Conservation (phyloP, 2,888 invertebrate species). For the Xanthia icteritia region DNA sequence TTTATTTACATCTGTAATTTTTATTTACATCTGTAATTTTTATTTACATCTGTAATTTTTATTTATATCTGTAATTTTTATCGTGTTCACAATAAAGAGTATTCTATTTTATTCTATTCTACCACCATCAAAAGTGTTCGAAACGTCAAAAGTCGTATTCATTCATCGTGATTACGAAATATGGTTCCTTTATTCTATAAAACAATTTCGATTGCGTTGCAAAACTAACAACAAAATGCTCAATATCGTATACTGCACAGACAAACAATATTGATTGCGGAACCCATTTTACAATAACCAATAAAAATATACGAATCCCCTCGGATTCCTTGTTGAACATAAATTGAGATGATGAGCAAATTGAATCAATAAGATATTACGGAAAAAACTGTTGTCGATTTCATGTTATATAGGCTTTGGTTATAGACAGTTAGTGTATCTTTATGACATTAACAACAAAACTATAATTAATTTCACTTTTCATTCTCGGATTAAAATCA, state of each 20-base stretch:
- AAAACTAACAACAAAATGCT: not conserved
- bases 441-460: too few species aligned
- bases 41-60: too few species aligned
- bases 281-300: slow-evolving; percentile 27
- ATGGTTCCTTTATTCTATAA: not conserved
- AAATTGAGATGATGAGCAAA: slow-evolving; percentile 31
- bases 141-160: not conserved
- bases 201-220: not conserved
- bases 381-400: not conserved
- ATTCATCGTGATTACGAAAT: too few species aligned
- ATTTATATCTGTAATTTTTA: too few species aligned
- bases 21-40: too few species aligned
- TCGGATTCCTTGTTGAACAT: slow-evolving; percentile 13
- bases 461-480: too few species aligned
- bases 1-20: too few species aligned
- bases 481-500: not conserved
- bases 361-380: slow-evolving; percentile 10
- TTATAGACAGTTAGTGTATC: not conserved
- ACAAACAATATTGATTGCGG: slow-evolving; percentile 32
- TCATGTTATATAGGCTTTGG: not conserved
- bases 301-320: slow-evolving; percentile 34
- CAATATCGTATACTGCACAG: slow-evolving; percentile 8
- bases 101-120: too few species aligned
- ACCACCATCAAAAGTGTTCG: not conserved
- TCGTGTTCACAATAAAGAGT: too few species aligned